Conservation (phyloP, 2,113 vertebrate species). For the Amphiprion percula region DNA sequence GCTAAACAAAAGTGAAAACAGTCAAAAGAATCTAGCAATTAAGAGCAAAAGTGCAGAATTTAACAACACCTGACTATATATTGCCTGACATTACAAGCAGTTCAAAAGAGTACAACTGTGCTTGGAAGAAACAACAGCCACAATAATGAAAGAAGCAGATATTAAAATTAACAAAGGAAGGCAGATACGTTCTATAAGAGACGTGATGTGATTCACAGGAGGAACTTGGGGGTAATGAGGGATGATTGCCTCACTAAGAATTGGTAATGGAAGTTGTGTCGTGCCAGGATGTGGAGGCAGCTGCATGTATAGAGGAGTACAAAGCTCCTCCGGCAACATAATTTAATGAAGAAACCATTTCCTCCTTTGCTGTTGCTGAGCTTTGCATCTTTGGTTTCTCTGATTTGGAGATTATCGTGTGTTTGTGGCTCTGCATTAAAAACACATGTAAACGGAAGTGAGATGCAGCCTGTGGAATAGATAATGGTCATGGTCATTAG, state of each 20-base stretch:
- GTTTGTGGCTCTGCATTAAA: not conserved
- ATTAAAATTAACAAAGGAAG: not conserved
- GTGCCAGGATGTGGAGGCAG: constrained; percentile 16
- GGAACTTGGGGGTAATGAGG: not conserved
- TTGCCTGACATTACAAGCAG: not conserved
- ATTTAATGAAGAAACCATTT: constrained; percentile 44
- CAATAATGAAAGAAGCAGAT: not conserved
- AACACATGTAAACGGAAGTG: not conserved
- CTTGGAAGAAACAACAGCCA: not conserved
- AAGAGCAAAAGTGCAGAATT: no score
- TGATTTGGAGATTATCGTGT: not conserved
- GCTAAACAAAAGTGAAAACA: no score
- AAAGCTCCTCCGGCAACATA: constrained; percentile 21
- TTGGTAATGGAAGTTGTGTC: constrained; percentile 5
- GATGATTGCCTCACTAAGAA: not conserved
- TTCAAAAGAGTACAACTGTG: not conserved
- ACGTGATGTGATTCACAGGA: constrained; percentile 3
- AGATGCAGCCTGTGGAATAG: not conserved
- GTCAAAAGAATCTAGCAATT: no score
- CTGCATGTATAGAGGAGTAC: constrained; percentile 18
- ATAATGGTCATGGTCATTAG: not conserved
- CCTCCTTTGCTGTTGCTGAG: constrained; percentile 30
- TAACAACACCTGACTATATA: no score
- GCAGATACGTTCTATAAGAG: not conserved
- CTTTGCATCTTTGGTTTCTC: constrained; percentile 6